Evolutionary conservation across 37 sponge, comb jelly and placozoan species (phyloP).

Genomic region (Petrosia ficiformis): DNA sequence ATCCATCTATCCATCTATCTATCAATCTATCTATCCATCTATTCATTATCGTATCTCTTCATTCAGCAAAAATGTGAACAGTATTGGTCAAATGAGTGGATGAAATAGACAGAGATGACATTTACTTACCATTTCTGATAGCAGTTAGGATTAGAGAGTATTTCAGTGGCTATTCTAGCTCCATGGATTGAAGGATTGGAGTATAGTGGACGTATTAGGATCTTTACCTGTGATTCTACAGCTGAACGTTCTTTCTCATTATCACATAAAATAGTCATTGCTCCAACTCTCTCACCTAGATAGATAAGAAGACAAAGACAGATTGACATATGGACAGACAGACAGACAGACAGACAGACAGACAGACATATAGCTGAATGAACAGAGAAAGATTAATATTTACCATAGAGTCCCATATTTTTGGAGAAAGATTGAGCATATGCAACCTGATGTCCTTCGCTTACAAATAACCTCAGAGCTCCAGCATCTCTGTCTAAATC

Average conservation of each 20-base stretch:
- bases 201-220: constrained; percentile 89
- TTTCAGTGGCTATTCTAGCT: constrained; percentile 79
- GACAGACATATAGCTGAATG: too few species aligned
- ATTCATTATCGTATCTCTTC: too few species aligned
- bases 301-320: background rate
- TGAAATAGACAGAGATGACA: background rate
- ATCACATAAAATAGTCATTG: constrained; percentile 58
- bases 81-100: too few species aligned
- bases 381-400: too few species aligned
- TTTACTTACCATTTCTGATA: constrained; percentile 74
- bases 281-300: constrained; percentile 87
- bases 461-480: constrained; percentile 77
- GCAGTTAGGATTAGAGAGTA: constrained; percentile 71
- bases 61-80: background rate
- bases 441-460: constrained; percentile 76
- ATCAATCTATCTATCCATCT: too few species aligned
- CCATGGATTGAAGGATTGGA: constrained; percentile 95
- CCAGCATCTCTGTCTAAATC: constrained; percentile 85
- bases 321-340: too few species aligned
- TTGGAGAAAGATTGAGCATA: constrained; percentile 94
- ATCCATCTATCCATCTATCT: too few species aligned
- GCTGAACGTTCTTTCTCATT: constrained; percentile 61
- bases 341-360: too few species aligned
- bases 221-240: constrained; percentile 95
- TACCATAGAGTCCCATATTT: constrained; percentile 98